Evolutionary conservation across 1,140 invertebrate genomes (phyloP).

Genomic region (Megalopta genalis): DNA sequence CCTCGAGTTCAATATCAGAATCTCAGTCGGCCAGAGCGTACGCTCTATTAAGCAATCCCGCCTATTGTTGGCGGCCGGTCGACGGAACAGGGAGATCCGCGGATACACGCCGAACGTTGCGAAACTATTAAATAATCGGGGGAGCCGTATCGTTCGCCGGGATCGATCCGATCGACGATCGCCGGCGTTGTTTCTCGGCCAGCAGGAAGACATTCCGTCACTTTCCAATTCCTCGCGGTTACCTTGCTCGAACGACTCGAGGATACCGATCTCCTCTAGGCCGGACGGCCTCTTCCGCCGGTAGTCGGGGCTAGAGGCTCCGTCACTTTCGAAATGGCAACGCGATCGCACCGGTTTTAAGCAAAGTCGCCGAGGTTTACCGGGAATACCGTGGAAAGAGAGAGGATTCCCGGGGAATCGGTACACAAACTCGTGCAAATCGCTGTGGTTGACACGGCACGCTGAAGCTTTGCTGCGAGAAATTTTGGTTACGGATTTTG

Average conservation of each 20-base stretch:
- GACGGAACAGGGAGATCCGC: background rate
- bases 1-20: background rate
- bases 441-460: too few relatives aligned
- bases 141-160: background rate
- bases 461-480: too few relatives aligned
- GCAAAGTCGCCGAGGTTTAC: constrained; percentile 20
- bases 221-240: constrained; percentile 17
- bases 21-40: background rate
- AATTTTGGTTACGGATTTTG: too few relatives aligned
- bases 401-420: constrained; percentile 46
- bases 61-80: background rate
- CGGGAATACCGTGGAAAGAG: constrained; percentile 46
- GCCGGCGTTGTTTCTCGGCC: background rate
- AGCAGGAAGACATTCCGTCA: constrained; percentile 15
- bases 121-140: constrained; percentile 25
- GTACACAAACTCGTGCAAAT: too few relatives aligned
- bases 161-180: background rate
- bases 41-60: background rate
- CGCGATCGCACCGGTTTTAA: background rate
- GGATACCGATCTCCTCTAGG: background rate
- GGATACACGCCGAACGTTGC: background rate
- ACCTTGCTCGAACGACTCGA: background rate
- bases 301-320: background rate
- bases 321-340: constrained; percentile 28
- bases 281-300: background rate